Conservation (phyloP, 2,888 invertebrate species). For the Caenorhabditis macrosperma region DNA sequence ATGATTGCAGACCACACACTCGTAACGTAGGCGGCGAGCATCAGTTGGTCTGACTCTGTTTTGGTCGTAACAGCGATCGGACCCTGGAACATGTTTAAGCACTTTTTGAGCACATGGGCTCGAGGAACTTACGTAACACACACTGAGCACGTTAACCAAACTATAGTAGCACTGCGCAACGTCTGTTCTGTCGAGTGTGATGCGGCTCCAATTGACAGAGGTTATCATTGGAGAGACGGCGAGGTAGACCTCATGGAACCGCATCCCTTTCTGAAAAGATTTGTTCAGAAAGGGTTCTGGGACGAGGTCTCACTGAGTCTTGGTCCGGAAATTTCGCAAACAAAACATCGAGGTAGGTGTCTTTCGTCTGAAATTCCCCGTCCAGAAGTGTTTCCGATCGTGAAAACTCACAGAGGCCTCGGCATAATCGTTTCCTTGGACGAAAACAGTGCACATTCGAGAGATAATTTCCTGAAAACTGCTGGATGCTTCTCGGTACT, state of each 20-base stretch:
- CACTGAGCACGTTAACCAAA: conserved; percentile 7
- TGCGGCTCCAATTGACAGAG: conserved; percentile 20
- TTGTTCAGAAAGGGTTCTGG: neutral
- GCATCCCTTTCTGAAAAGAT: conserved; percentile 34
- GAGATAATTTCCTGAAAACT: conserved; percentile 29
- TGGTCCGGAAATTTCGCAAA: conserved; percentile 8
- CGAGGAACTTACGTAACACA: conserved; percentile 21
- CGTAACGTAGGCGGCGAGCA: conserved; percentile 14
- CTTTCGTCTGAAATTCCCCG: conserved; percentile 13
- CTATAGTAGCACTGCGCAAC: conserved; percentile 9
- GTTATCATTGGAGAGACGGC: conserved; percentile 30
- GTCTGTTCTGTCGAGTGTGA: conserved; percentile 16
- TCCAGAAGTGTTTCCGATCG: too few species aligned
- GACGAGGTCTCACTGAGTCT: conserved; percentile 5
- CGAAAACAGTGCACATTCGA: conserved; percentile 15
- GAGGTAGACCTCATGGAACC: conserved; percentile 29
- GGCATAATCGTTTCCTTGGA: neutral
- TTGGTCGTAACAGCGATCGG: conserved; percentile 3
- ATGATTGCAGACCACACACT: conserved; percentile 33
- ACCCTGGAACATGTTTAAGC: too few species aligned
- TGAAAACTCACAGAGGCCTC: neutral
- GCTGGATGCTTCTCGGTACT: neutral
- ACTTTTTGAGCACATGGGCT: too few species aligned
- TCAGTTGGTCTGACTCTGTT: conserved; percentile 22
- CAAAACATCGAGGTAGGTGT: conserved; percentile 19